Base-by-base conservation (phyloP, 2,797 vertebrate species). In the Brotula barbata region DNA sequence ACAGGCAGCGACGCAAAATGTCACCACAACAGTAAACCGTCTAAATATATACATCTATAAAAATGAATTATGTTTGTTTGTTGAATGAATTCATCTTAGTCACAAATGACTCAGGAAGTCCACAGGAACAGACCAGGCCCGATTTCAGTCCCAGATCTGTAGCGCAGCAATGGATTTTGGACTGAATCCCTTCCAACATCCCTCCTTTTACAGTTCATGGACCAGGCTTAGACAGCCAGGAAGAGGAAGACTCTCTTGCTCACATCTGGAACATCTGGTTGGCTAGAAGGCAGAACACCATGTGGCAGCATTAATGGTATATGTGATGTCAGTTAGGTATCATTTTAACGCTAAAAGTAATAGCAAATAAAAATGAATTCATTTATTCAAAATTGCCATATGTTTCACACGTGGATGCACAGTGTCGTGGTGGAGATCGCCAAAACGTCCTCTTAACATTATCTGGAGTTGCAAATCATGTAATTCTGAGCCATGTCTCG, bases 251-350 rank as follows among this genome's bases (percentile, higher is more conserved):
- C 31, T 62, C 57, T 58, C 23, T 56, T 64, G 14, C 36, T 44
- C 40, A 43, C 49, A 58, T 52, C 17, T 51, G 33, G 33, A 66
- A 40, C 58, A 76, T 75, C 61, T 73, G 72, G 50, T 14, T 16
- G 14, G 22, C 56, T 44, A 57, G 34, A 39, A 37, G 28, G 59
- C 16, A 46, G 17, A 55, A 58, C 50, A 66, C 37, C 42, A 58
- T 68, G 70, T 57, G 57, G 16, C 1, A 42, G 36, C 20, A 43
- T 48, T 15, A 63, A 42, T 21, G 15, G 11, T 34, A 4, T 40
- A 55, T 55, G 16, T 55, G 14, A 73, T 49, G 22, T 28, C 44
- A 48, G 50, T 54, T 59, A 47, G 56, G 22, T n/a, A n/a, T n/a
- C n/a, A n/a, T n/a, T n/a, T n/a, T n/a, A n/a, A n/a, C n/a, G n/a